A percentile compares a stretch with the other conserved stretches of the same genome.
Conservation (phyloP, 2,113 vertebrate species). For the Pandion haliaetus region DNA sequence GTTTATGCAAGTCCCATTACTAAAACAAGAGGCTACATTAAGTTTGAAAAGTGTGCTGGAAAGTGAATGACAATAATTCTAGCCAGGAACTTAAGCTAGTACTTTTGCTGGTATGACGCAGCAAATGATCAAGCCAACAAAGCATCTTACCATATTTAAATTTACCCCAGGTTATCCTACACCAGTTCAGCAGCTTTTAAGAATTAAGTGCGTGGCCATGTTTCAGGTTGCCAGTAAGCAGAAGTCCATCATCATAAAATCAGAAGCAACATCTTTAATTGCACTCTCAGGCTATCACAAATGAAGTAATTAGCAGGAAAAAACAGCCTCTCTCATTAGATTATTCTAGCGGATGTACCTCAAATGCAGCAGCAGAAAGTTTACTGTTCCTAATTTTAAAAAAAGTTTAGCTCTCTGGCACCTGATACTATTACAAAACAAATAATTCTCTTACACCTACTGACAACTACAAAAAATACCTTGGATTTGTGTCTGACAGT, state of each 20-base stretch:
- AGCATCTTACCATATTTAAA: background rate
- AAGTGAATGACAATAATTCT: background rate
- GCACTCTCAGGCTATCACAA: background rate
- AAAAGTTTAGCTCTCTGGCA: background rate
- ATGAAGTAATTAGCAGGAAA: background rate
- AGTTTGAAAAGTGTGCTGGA: background rate
- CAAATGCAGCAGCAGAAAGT: background rate
- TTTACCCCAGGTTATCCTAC: background rate
- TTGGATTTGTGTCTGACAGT: background rate
- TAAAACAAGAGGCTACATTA: background rate
- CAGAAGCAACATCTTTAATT: background rate
- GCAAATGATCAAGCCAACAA: background rate
- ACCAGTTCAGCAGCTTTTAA: background rate
- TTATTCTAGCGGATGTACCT: background rate
- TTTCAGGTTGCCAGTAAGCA: background rate
- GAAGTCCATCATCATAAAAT: background rate
- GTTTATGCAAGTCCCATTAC: background rate
- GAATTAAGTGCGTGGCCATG: background rate
- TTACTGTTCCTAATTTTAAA: background rate
- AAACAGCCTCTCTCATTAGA: background rate
- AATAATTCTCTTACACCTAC: slow-evolving; percentile 19
- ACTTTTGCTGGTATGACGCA: background rate
- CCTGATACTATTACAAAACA: slow-evolving; percentile 9
- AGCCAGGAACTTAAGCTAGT: background rate
- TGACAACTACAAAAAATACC: background rate